Percentiles rank a stretch among this genome's conserved stretches.
Conservation (phyloP, 2,113 vertebrate species). For the Pionites leucogaster region DNA sequence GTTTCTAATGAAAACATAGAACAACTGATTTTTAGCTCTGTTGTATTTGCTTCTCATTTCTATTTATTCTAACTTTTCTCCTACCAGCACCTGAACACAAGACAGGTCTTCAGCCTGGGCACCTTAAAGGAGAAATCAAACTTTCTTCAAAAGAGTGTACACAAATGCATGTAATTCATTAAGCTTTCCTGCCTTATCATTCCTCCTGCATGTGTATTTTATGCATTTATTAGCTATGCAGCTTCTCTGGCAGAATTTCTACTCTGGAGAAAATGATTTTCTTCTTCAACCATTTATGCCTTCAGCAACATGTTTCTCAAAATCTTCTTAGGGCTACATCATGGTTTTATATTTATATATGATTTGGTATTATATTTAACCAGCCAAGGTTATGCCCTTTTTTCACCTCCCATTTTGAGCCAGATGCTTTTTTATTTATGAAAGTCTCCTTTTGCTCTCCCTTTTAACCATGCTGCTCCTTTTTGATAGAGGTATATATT, state of each 20-base stretch:
- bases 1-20: neutral
- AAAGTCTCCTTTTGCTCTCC: constrained; percentile 12
- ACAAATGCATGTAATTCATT: neutral
- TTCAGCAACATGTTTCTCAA: constrained; percentile 23
- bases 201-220: neutral
- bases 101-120: neutral
- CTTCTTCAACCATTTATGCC: neutral
- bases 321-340: constrained; percentile 29
- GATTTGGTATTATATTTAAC: constrained; percentile 53
- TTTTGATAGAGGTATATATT: constrained; percentile 29
- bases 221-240: neutral
- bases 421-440: constrained; percentile 50
- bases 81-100: neutral
- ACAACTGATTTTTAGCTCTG: neutral
- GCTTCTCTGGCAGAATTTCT: neutral
- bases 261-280: neutral
- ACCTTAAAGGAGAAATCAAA: neutral
- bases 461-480: constrained; percentile 32
- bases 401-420: constrained; percentile 26
- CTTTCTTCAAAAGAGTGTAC: neutral
- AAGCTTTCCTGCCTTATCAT: neutral
- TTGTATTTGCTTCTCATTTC: neutral
- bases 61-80: neutral
- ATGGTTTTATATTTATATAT: constrained; percentile 27
- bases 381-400: constrained; percentile 41